phyloP scores from a whole-genome alignment of 2,113 vertebrate species.

The Zosterops hypoxanthus region DNA sequence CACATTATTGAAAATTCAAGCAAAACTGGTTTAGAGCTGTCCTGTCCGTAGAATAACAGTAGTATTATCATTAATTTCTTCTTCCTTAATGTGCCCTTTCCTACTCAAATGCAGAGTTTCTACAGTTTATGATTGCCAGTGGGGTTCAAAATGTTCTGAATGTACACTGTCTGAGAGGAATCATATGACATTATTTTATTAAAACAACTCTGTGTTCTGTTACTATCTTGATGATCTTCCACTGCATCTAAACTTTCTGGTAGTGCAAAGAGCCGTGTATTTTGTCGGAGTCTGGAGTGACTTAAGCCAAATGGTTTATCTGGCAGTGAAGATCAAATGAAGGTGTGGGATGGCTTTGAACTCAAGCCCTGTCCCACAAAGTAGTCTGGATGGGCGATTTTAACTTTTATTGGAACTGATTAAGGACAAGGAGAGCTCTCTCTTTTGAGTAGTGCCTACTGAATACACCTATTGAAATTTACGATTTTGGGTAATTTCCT shows the following conservation, averaged over 20 bases:
- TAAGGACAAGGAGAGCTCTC: neutral
- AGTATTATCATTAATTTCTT: neutral
- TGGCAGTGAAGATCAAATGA: neutral
- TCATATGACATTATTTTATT: neutral
- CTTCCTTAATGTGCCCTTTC: neutral
- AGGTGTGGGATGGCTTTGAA: neutral
- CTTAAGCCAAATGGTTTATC: neutral
- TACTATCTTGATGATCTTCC: neutral
- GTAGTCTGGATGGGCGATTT: neutral
- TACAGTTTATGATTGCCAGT: neutral
- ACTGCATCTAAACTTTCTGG: neutral
- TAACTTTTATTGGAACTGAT: neutral
- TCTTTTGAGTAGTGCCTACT: neutral
- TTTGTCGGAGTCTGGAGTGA: neutral
- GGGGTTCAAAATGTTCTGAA: neutral
- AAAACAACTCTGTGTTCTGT: neutral
- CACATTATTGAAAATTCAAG: neutral
- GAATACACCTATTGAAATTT: neutral
- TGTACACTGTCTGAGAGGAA: neutral
- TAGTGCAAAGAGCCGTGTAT: neutral
- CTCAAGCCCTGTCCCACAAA: neutral
- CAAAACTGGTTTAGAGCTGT: neutral
- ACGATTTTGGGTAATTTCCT: neutral
- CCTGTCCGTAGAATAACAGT: neutral
- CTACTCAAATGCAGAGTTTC: neutral